Percentiles rank a stretch among this genome's conserved stretches.
Evolutionary conservation across 2,888 invertebrate genomes (phyloP).

Genomic region (Magallana nippona): DNA sequence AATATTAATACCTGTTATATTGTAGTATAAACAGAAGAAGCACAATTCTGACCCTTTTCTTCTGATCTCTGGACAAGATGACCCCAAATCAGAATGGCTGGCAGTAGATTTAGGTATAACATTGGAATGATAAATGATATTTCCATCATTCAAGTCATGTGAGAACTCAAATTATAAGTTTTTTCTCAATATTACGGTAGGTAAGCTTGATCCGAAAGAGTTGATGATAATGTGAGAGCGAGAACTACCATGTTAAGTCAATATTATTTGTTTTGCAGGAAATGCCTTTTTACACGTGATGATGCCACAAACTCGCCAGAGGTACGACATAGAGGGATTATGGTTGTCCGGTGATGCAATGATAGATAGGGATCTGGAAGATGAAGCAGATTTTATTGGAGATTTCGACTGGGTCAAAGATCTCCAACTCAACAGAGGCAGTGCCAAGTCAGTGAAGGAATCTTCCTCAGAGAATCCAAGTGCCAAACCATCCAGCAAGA

Average conservation of each 20-base stretch:
- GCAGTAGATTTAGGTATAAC: conserved; percentile 91
- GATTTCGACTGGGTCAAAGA: conserved; percentile 59
- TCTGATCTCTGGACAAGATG: background rate
- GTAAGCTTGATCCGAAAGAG: background rate
- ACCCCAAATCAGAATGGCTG: conserved; percentile 84
- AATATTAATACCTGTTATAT: conserved; percentile 35
- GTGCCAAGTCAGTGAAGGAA: background rate
- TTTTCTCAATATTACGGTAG: background rate
- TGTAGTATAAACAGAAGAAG: conserved; percentile 75
- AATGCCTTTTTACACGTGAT: conserved; percentile 96
- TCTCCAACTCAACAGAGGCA: background rate
- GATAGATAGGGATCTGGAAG: conserved; percentile 82
- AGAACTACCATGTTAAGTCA: background rate
- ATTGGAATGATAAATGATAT: no score
- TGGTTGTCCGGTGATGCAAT: conserved; percentile 93
- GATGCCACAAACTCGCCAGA: conserved; percentile 85
- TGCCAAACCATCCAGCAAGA: background rate
- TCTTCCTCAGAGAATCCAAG: background rate
- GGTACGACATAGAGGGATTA: conserved; percentile 93
- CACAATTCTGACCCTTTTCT: conserved; percentile 82
- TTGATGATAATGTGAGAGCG: background rate
- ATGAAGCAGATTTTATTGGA: conserved; percentile 41
- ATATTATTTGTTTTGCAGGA: conserved; percentile 83
- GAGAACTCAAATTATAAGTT: no score
- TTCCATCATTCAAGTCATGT: no score